A percentile compares a stretch with the other conserved stretches of the same genome.
phyloP scores from a whole-genome alignment of 2,888 invertebrate genomes.

The Disparrhopalites patrizii region DNA sequence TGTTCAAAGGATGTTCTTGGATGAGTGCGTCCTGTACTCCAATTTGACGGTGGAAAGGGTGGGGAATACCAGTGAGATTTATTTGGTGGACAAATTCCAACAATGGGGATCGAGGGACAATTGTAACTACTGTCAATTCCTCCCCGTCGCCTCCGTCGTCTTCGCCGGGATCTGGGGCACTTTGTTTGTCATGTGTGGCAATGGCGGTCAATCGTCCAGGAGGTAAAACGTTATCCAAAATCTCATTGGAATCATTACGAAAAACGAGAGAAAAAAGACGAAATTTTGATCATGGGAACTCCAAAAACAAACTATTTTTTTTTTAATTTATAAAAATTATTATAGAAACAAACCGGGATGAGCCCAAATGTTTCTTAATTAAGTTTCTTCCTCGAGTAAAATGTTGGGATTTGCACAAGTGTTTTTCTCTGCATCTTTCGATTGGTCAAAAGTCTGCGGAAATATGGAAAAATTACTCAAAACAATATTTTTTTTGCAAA shows the following conservation, averaged over 20 bases:
- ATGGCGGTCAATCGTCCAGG: conserved; percentile 41
- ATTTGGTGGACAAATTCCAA: background rate
- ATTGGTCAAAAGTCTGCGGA: too few species aligned
- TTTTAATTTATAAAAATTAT: background rate
- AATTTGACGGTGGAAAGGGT: conserved; percentile 32
- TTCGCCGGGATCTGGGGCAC: conserved; percentile 45
- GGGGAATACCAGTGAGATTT: conserved; percentile 14
- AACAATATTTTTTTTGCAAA: too few species aligned
- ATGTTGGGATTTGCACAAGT: too few species aligned
- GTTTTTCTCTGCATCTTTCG: too few species aligned
- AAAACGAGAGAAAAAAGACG: too few species aligned
- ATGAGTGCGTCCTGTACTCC: conserved; percentile 44
- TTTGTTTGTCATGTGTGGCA: conserved; percentile 45
- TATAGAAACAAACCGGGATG: too few species aligned
- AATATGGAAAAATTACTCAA: too few species aligned
- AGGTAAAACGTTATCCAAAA: conserved; percentile 29
- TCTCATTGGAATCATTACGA: too few species aligned
- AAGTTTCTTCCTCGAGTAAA: too few species aligned
- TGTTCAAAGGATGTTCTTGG: conserved; percentile 37
- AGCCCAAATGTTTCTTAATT: too few species aligned
- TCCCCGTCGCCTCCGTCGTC: conserved; percentile 44
- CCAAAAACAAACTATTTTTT: background rate
- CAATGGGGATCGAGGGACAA: conserved; percentile 35
- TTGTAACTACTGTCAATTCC: conserved; percentile 44
- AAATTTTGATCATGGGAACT: too few species aligned